Evolutionary conservation across 2,888 invertebrate species (phyloP).

Genomic region (Drosophila mayaguana): DNA sequence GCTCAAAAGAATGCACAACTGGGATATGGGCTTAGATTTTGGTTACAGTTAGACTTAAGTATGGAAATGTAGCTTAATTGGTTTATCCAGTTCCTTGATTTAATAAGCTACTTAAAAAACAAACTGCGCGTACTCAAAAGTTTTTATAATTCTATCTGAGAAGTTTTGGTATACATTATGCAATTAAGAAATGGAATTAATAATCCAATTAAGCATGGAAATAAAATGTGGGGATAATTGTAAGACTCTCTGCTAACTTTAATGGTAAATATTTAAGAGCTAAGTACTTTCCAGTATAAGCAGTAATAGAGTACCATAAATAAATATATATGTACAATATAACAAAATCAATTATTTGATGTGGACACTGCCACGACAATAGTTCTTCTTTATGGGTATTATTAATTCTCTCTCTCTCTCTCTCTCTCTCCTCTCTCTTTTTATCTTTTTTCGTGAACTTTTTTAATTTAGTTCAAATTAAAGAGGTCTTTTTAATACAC

Average conservation of each 20-base stretch:
- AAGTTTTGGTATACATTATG: not conserved
- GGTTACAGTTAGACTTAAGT: not conserved
- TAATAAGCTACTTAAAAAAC: not conserved
- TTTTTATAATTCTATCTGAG: not conserved
- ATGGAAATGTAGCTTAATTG: not conserved
- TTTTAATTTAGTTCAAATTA: not conserved
- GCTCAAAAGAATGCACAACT: constrained; percentile 10
- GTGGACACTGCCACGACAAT: no score
- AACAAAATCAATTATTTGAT: no score
- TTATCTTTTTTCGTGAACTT: not conserved
- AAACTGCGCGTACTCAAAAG: not conserved
- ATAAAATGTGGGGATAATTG: no score
- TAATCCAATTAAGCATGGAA: not conserved
- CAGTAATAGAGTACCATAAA: no score
- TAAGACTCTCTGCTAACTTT: no score
- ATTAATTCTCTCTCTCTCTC: no score
- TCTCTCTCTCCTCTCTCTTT: no score
- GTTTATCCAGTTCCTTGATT: not conserved
- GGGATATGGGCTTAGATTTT: constrained; percentile 8
- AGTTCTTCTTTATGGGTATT: no score
- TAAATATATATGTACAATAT: no score
- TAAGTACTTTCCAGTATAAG: no score
- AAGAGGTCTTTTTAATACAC: not conserved
- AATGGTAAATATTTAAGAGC: no score
- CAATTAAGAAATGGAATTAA: not conserved